A percentile compares a stretch with the other conserved stretches of the same genome.
These are phyloP conservation scores for Neosilurus mollespiculum DNA, from an alignment of 2,797 vertebrate genomes.

Conservation along the genomic window DNA sequence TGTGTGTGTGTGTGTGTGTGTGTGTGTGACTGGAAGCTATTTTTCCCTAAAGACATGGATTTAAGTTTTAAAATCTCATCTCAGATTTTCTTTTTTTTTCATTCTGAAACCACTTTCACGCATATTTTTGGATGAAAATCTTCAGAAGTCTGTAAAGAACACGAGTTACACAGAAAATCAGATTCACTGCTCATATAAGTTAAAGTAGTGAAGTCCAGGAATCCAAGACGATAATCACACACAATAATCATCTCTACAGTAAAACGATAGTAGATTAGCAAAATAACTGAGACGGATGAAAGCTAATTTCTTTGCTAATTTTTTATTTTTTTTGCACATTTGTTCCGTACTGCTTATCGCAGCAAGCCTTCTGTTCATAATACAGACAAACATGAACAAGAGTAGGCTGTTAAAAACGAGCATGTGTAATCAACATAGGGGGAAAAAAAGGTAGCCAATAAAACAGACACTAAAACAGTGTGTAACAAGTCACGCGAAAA, in stretches of 20 bases:
- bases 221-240: neutral
- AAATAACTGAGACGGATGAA: neutral
- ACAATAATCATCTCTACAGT: neutral
- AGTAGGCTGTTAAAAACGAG: slow-evolving; percentile 8
- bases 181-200: neutral
- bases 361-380: slow-evolving; percentile 7
- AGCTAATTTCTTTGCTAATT: neutral
- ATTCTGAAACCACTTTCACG: neutral
- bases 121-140: neutral
- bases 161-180: no score
- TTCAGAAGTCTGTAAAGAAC: neutral
- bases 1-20: no score
- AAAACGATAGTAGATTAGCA: neutral
- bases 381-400: neutral
- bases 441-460: neutral
- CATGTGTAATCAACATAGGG: neutral
- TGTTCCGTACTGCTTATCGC: neutral
- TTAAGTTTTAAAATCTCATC: neutral
- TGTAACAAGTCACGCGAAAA: slow-evolving; percentile 10
- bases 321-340: neutral
- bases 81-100: neutral
- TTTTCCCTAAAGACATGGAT: neutral
- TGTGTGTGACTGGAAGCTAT: neutral
- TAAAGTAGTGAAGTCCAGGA: no score
- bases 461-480: slow-evolving; percentile 13